Evolutionary conservation across 2,888 invertebrate species (phyloP), one percentile per base, ranked within the genome.

Genomic region (Notodonta dromedarius): DNA sequence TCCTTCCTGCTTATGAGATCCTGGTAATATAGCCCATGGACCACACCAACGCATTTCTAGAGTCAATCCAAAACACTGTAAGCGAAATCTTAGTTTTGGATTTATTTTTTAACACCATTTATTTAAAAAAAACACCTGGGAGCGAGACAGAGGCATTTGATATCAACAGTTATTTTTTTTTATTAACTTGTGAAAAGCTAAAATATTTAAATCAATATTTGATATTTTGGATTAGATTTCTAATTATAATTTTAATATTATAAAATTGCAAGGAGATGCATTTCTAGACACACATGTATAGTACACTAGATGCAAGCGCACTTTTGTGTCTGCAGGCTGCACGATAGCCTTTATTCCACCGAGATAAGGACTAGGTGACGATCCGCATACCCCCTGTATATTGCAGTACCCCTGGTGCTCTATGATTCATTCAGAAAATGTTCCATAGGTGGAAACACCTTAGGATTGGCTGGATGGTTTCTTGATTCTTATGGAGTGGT

Each of bases 381-480:
- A 8, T 12, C 54, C 46, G 46, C n/a, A 42, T 9, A 6, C 40
- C 52, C 52, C 50, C 12, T 69, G 12, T 32, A 12, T 8, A 9
- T 40, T 57, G 46, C 56, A 69, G 68, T 24, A 32, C 0, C 39
- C 69, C 65, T 65, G 8, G 60, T 63, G 59, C 0, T n/a, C n/a
- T 4, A 51, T 56, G 51, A 59, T 39, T 46, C 32, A 7, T 2
- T 9, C 40, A 48, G 32, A 24, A 44, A 35, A 53, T 57, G 11
- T 46, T 50, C 14, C 44, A 32, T 52, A 13, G 32, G 32, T 32
- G 52, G 13, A 52, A 35, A 52, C 32, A 5, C 46, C 46, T 46
- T 46, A n/a, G n/a, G 46, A 46, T n/a, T 46, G 4, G 46, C 11
- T 13, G 4, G 12, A 42, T 12, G 42, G 42, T 42, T 9, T 46